Conservation (phyloP, 1,140 invertebrate species). For the Eulimnadia texana region DNA sequence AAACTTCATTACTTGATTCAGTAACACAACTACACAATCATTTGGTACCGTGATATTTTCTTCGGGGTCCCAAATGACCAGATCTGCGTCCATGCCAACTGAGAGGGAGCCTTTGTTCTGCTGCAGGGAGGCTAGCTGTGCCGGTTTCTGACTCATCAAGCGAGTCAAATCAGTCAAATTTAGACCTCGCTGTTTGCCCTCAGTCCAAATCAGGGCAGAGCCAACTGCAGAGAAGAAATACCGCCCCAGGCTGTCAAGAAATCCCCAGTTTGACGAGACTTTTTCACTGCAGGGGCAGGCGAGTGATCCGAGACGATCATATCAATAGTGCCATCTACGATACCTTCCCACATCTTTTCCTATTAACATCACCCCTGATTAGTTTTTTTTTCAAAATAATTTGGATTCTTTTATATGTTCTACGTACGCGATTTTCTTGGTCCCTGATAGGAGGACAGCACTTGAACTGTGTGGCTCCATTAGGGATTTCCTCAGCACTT, state of each 20-base stretch:
- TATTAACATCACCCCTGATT: constrained; percentile 23
- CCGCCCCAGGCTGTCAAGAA: constrained; percentile 56
- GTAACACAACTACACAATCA: background rate
- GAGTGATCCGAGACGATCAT: constrained; percentile 60
- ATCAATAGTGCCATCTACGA: constrained; percentile 39
- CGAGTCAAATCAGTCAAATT: constrained; percentile 37
- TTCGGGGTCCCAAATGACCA: constrained; percentile 52
- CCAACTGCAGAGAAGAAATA: constrained; percentile 55
- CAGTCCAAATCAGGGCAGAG: constrained; percentile 53
- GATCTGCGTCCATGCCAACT: constrained; percentile 50
- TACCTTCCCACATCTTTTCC: constrained; percentile 43
- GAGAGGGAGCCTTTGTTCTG: constrained; percentile 41
- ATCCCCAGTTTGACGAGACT: constrained; percentile 37
- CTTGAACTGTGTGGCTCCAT: constrained; percentile 47
- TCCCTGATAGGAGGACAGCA: constrained; percentile 53
- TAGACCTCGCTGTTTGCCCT: constrained; percentile 34
- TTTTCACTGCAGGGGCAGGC: constrained; percentile 48
- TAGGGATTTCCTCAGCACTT: constrained; percentile 42
- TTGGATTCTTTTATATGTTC: background rate
- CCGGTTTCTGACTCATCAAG: constrained; percentile 42
- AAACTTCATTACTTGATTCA: too few relatives aligned
- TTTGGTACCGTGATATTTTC: constrained; percentile 35
- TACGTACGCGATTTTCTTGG: constrained; percentile 37
- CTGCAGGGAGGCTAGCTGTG: constrained; percentile 42
- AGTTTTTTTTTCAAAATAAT: background rate